phyloP scores from a whole-genome alignment of 2,888 invertebrate species.

The Eulithis prunata region DNA sequence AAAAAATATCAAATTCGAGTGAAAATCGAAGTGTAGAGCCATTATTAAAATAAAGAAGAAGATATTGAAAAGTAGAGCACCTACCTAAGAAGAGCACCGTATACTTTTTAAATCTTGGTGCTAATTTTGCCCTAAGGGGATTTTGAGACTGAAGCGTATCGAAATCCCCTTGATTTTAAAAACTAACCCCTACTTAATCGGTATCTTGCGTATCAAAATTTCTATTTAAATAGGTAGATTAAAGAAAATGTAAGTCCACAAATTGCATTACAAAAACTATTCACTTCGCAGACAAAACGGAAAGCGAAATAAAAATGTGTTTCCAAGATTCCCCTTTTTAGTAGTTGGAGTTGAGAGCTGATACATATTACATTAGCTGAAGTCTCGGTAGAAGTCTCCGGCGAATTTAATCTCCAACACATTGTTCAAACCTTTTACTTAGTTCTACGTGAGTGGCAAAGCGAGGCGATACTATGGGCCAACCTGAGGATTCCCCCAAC shows the following conservation, averaged over 20 bases:
- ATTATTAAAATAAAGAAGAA: too few species aligned
- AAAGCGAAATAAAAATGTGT: slow-evolving; percentile 31
- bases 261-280: slow-evolving; percentile 23
- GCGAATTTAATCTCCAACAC: slow-evolving; percentile 60
- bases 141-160: too few species aligned
- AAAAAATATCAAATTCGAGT: too few species aligned
- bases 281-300: slow-evolving; percentile 21
- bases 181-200: too few species aligned
- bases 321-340: slow-evolving; percentile 31
- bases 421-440: slow-evolving; percentile 46
- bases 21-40: too few species aligned
- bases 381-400: slow-evolving; percentile 54
- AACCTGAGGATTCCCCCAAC: too few species aligned
- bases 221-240: not conserved
- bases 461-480: not conserved
- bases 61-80: too few species aligned
- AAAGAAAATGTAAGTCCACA: not conserved
- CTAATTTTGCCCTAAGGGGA: too few species aligned
- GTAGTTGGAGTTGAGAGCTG: slow-evolving; percentile 49
- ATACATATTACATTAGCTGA: slow-evolving; percentile 72
- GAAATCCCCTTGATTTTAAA: too few species aligned
- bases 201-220: too few species aligned
- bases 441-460: not conserved
- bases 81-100: too few species aligned
- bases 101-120: too few species aligned